Base-by-base conservation (phyloP, 1,140 invertebrate genomes). In the Drosophila sulfurigaster region DNA sequence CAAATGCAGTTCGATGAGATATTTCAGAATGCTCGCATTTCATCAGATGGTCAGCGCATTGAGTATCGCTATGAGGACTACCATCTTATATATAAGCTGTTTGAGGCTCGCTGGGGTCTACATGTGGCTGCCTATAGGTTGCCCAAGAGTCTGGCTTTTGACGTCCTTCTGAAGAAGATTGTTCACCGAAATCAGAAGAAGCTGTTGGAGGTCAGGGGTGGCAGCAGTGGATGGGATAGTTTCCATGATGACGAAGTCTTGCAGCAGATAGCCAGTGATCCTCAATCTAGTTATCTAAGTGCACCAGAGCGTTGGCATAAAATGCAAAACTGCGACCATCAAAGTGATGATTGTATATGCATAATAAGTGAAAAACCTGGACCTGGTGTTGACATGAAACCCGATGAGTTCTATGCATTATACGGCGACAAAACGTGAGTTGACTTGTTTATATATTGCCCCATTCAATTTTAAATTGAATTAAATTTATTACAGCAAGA, bases 21-120 rank as follows among this genome's bases (percentile, higher is more conserved):
- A 1, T 91, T 91, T 20, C 59, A 77, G 5, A 70, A 87, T 7
- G 64, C 90, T 1, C 81, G 79, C 15, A 83, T 91, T 48, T 74
- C 78, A 0, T 15, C 52, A 0, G 87, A 91, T 73, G 87, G 91
- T 0, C 68, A 80, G n/a, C 75, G 80, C 49, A 91, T 92, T 48
- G 81, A 92, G 51, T 91, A 92, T 75, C 79, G 90, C 25, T 89
- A 77, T 69, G 75, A 91, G 6, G 83, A 92, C 46, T 91, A 74
- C 64, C 75, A 89, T 54, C 75, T 77, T 2, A 81, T 92, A 11
- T 91, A 89, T 64, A 74, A 71, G 15, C 38, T 92, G 11, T 92
- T 76, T 58, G 56, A 49, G 43, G 79, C 87, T 6, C 71, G 91
- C 20, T 71, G 30, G 30, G 45, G 65, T 5, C 78, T 92, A 8